Conservation (phyloP, 1,140 invertebrate species). For the Berghia stephanieae region DNA sequence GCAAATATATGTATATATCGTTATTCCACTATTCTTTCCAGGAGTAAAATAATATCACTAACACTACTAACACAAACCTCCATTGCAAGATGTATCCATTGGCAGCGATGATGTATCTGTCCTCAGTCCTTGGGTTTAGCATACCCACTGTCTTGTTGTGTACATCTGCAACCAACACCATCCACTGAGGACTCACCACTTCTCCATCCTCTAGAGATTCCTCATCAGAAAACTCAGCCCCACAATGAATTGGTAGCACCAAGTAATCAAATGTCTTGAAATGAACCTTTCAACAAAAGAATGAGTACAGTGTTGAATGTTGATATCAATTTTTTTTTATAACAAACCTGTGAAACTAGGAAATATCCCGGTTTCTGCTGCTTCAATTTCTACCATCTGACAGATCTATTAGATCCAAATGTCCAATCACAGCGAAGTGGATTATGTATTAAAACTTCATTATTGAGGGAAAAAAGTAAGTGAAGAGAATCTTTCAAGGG, state of each 20-base stretch:
- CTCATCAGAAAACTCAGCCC: constrained; percentile 6
- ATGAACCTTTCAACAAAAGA: constrained; percentile 11
- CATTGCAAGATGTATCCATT: constrained; percentile 30
- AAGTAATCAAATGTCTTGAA: constrained; percentile 29
- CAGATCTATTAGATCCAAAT: no score
- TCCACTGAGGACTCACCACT: constrained; percentile 4
- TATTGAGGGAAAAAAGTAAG: no score
- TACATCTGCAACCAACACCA: constrained; percentile 23
- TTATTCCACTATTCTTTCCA: neutral
- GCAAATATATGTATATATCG: neutral
- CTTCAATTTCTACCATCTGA: no score
- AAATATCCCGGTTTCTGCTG: no score
- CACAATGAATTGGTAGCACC: constrained; percentile 23
- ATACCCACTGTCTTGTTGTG: constrained; percentile 5
- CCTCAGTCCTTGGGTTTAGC: constrained; percentile 21
- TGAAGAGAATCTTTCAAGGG: no score
- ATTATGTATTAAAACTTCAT: no score
- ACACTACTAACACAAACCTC: no score
- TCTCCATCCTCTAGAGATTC: constrained; percentile 11
- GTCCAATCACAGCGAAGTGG: no score
- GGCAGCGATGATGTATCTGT: constrained; percentile 24
- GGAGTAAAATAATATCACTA: no score
- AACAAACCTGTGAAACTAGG: no score
- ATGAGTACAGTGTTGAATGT: no score
- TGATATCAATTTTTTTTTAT: no score